Percentiles rank a stretch among this genome's conserved stretches.
Conservation (phyloP, 1,140 invertebrate genomes). For the Mactra quadrangularis region DNA sequence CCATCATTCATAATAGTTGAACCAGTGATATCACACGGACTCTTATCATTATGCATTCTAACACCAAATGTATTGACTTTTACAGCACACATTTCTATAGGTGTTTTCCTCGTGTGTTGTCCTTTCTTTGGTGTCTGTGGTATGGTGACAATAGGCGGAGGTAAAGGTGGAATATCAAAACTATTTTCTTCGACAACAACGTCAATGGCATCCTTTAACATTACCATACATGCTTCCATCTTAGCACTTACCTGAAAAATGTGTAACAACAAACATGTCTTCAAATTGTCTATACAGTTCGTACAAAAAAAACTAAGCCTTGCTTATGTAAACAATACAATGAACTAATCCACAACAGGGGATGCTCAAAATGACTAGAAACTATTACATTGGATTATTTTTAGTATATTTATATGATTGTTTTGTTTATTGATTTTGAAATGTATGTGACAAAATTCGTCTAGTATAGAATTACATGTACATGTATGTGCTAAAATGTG, state of each 20-base stretch:
- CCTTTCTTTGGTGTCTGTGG: conserved; percentile 40
- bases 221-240: conserved; percentile 57
- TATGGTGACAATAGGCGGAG: conserved; percentile 42
- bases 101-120: background rate
- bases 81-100: conserved; percentile 39
- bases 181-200: conserved; percentile 39
- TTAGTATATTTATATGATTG: too few relatives aligned
- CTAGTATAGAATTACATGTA: too few relatives aligned
- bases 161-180: conserved; percentile 49
- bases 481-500: too few relatives aligned
- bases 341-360: too few relatives aligned
- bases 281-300: too few relatives aligned
- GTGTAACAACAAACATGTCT: too few relatives aligned
- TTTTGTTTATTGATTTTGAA: too few relatives aligned
- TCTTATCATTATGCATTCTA: conserved; percentile 54
- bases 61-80: conserved; percentile 48
- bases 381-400: too few relatives aligned
- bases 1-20: conserved; percentile 51
- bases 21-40: conserved; percentile 55
- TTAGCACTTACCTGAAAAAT: conserved; percentile 47
- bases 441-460: too few relatives aligned
- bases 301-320: too few relatives aligned
- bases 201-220: conserved; percentile 54
- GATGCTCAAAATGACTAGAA: too few relatives aligned
- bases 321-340: too few relatives aligned